A percentile compares a stretch with the other conserved stretches of the same genome.
Conservation (phyloP, 2,113 vertebrate genomes). For the Oncorhynchus mykiss region DNA sequence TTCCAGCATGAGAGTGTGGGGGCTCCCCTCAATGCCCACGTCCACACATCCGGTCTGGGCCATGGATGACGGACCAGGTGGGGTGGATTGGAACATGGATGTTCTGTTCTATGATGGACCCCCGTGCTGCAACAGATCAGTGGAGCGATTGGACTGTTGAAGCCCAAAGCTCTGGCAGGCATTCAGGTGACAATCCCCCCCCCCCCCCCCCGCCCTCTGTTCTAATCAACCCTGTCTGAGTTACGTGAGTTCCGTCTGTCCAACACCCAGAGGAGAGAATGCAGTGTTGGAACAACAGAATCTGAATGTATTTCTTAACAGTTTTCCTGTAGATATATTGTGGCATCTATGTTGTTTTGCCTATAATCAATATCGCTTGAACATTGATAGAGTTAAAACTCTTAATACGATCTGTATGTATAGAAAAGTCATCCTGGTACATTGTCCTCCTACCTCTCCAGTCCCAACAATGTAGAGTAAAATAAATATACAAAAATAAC, state of each 20-base stretch:
- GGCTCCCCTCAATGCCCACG: slow-evolving; percentile 23
- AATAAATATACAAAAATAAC: too few relatives aligned
- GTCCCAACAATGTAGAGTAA: too few relatives aligned
- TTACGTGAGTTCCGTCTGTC: background rate
- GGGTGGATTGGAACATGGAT: slow-evolving; percentile 29
- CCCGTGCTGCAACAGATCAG: slow-evolving; percentile 40
- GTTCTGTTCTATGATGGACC: slow-evolving; percentile 44
- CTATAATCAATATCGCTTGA: background rate
- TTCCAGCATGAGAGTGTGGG: slow-evolving; percentile 5
- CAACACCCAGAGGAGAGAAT: background rate
- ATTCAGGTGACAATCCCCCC: slow-evolving; percentile 13
- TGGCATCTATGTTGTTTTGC: too few relatives aligned
- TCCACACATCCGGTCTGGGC: slow-evolving; percentile 18
- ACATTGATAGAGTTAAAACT: too few relatives aligned
- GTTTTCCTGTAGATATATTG: too few relatives aligned
- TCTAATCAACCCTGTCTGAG: too few relatives aligned
- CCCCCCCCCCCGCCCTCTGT: background rate
- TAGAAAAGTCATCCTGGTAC: too few relatives aligned
- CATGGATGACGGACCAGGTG: background rate
- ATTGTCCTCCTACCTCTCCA: too few relatives aligned
- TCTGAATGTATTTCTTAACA: too few relatives aligned
- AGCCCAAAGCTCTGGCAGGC: slow-evolving; percentile 25
- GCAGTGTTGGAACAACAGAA: too few relatives aligned
- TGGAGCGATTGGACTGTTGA: slow-evolving; percentile 24
- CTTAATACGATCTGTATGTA: too few relatives aligned